Evolutionary conservation across 2,888 invertebrate genomes (phyloP).

Genomic region (Caenorhabditis sulstoni): DNA sequence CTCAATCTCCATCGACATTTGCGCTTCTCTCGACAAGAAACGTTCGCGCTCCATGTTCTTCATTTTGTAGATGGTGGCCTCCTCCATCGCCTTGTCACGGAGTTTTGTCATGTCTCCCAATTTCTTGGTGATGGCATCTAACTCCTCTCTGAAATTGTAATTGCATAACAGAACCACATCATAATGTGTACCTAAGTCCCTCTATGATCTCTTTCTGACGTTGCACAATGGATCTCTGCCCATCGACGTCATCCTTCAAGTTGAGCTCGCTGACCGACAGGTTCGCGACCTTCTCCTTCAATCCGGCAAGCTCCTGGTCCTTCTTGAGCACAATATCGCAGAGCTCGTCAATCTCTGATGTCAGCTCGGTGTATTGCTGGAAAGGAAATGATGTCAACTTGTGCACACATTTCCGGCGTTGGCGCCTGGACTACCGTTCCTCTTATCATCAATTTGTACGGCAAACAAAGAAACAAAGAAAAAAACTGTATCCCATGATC

Average conservation of each 20-base stretch:
- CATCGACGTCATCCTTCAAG: slow-evolving; percentile 58
- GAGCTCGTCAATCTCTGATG: slow-evolving; percentile 67
- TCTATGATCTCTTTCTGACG: slow-evolving; percentile 67
- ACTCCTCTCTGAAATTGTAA: slow-evolving; percentile 54
- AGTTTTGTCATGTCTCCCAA: slow-evolving; percentile 35
- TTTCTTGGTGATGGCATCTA: slow-evolving; percentile 51
- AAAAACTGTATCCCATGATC: background rate
- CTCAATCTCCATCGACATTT: slow-evolving; percentile 66
- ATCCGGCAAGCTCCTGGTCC: slow-evolving; percentile 56
- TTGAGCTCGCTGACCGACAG: slow-evolving; percentile 31
- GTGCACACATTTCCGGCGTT: slow-evolving; percentile 31
- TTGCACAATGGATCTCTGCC: slow-evolving; percentile 43
- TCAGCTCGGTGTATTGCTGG: slow-evolving; percentile 69
- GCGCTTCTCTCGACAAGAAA: slow-evolving; percentile 63
- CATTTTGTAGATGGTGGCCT: slow-evolving; percentile 48
- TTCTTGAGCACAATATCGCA: slow-evolving; percentile 60
- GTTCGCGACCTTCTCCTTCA: slow-evolving; percentile 59
- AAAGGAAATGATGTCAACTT: slow-evolving; percentile 27
- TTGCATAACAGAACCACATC: no score
- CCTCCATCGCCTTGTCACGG: slow-evolving; percentile 55
- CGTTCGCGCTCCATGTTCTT: slow-evolving; percentile 58
- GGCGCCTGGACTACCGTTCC: slow-evolving; percentile 37
- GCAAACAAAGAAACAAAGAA: background rate
- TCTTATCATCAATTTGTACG: slow-evolving; percentile 7
- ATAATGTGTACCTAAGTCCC: slow-evolving; percentile 44